Conservation (phyloP, 2,113 vertebrate species). For the Ceuthmochares aereus region DNA sequence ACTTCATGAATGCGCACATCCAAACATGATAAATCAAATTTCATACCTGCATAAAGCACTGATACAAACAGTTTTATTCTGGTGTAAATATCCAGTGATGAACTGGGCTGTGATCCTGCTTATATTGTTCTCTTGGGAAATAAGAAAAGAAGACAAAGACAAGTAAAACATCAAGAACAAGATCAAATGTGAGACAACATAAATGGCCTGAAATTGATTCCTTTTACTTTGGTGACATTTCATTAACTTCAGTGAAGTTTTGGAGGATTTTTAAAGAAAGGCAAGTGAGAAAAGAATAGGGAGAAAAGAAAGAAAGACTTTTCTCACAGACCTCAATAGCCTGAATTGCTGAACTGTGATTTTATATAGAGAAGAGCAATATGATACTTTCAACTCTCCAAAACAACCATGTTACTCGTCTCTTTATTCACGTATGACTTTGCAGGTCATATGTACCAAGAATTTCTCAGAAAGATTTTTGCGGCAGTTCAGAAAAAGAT, state of each 20-base stretch:
- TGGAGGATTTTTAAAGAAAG: background rate
- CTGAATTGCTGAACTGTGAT: slow-evolving; percentile 13
- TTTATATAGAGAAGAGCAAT: background rate
- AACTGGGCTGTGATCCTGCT: background rate
- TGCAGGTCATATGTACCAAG: background rate
- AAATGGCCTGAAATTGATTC: slow-evolving; percentile 59
- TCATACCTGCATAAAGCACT: background rate
- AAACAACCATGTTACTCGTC: background rate
- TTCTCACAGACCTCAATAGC: background rate
- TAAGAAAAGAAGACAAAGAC: slow-evolving; percentile 35
- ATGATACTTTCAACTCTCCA: background rate
- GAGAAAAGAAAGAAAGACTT: background rate
- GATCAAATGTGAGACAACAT: slow-evolving; percentile 59
- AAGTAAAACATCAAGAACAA: slow-evolving; percentile 39
- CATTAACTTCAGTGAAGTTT: slow-evolving; percentile 57
- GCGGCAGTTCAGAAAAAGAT: background rate
- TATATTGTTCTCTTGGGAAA: slow-evolving; percentile 37
- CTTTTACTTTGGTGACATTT: slow-evolving; percentile 58
- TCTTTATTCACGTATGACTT: background rate
- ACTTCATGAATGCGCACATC: background rate
- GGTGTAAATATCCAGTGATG: background rate
- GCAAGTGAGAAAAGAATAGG: background rate
- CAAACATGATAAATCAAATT: background rate
- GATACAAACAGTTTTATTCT: background rate
- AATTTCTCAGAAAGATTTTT: background rate